A percentile compares a stretch with the other conserved stretches of the same genome.
These are phyloP conservation scores for Gobius niger DNA, from an alignment of 2,113 vertebrate genomes.

Conservation along the genomic window DNA sequence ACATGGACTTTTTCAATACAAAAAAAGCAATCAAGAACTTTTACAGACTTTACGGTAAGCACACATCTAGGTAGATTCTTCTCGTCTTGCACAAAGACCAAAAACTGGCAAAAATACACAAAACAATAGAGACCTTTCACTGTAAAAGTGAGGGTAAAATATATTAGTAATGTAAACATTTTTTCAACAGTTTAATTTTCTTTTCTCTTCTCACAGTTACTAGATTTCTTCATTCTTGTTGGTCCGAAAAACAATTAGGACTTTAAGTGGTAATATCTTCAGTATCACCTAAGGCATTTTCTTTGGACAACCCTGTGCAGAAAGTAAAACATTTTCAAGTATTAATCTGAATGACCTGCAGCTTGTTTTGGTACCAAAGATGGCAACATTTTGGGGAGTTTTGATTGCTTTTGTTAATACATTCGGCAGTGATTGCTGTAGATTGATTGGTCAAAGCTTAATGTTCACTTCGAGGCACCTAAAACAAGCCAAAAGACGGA, in stretches of 20 bases:
- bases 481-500: not conserved
- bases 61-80: conserved; percentile 78
- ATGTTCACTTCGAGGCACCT: not conserved
- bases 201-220: conserved; percentile 35
- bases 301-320: conserved; percentile 71
- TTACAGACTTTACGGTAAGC: conserved; percentile 56
- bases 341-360: conserved; percentile 33
- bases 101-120: conserved; percentile 66
- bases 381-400: not conserved
- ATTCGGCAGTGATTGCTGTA: conserved; percentile 6
- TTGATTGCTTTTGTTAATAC: conserved; percentile 1
- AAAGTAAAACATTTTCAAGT: conserved; percentile 68
- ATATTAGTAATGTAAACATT: conserved; percentile 83
- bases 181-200: conserved; percentile 60
- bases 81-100: conserved; percentile 61
- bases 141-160: conserved; percentile 64
- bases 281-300: conserved; percentile 66
- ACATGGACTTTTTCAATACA: conserved; percentile 64
- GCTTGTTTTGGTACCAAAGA: conserved; percentile 15
- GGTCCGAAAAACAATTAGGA: conserved; percentile 39
- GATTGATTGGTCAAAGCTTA: conserved; percentile 2
- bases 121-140: conserved; percentile 55
- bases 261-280: conserved; percentile 38
- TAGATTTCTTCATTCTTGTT: conserved; percentile 58
- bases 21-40: conserved; percentile 44